Base-by-base conservation (phyloP, 2,888 invertebrate species). In the Drosophila longiperda region DNA sequence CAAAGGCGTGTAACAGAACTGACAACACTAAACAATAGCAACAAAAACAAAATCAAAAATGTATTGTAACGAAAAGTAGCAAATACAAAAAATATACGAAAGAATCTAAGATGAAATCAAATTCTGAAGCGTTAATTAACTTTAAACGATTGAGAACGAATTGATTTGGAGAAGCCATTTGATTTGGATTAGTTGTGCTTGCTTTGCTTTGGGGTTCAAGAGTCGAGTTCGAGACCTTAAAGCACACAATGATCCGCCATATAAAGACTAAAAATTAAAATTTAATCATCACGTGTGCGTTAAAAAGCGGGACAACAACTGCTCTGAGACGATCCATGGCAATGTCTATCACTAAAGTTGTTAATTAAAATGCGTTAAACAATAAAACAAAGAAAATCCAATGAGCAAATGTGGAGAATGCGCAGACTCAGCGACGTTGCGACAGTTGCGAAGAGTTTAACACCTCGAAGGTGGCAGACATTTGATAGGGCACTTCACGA, bases 61-160 rank as follows among this genome's bases (percentile, higher is more conserved):
- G 52, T 66, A 68, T 72, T 72, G 68, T 61, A 78, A 73, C 68
- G 59, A 71, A 78, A 61, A 61, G 45, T 45, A 63, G 60, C 20
- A 45, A 65, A 71, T 66, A 62, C 9, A 36, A 58, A 17, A 62
- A 54, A 32, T 36, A 66, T 64, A 73, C 55, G 57, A 20, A 67
- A 65, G 61, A 80, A 66, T 78, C 72, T 70, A 67, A 73, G 73
- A 69, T 74, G 68, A 86, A 82, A 87, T 70, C 48, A 61, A 68
- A 83, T 88, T 88, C 78, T 88, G 72, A 79, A 76, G 82, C 83
- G 85, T 89, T 87, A 89, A 87, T 87, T 89, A 87, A 87, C 83
- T 88, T 88, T 81, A 89, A 86, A 90, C 87, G 86, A 89, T 87
- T 89, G 84, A 84, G 89, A 90, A 87, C 89, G 90, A 89, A 89